Evolutionary conservation across 2,888 invertebrate species (phyloP).

Genomic region (Suillia variegata): DNA sequence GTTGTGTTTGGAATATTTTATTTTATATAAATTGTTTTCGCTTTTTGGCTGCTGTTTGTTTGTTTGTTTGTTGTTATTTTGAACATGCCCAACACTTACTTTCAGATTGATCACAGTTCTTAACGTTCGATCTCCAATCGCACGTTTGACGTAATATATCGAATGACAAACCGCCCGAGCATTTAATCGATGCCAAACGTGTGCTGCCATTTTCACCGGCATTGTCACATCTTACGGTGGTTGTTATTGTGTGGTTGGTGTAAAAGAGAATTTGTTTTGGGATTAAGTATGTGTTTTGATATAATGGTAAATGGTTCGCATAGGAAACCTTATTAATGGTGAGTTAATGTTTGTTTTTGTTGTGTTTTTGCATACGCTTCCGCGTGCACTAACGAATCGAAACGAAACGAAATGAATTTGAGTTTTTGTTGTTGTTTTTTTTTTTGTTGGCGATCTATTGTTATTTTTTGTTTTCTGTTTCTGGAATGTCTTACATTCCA

Average conservation of each 20-base stretch:
- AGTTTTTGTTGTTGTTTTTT: too few relatives aligned
- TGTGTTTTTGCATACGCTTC: too few relatives aligned
- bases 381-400: too few relatives aligned
- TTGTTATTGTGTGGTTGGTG: conserved; percentile 23
- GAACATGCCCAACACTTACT: too few relatives aligned
- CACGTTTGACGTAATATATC: conserved; percentile 94
- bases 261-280: too few relatives aligned
- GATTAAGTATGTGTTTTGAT: conserved; percentile 14
- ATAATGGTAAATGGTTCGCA: conserved; percentile 21
- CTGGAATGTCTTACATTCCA: neutral
- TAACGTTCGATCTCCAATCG: conserved; percentile 96
- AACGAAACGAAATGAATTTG: too few relatives aligned
- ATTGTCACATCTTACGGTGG: conserved; percentile 89
- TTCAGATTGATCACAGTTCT: conserved; percentile 91
- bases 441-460: too few relatives aligned
- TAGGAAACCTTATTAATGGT: conserved; percentile 21
- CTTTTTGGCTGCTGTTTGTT: too few relatives aligned
- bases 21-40: too few relatives aligned
- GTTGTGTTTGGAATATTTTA: neutral
- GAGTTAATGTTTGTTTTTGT: too few relatives aligned
- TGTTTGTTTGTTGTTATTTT: too few relatives aligned
- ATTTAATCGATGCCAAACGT: conserved; percentile 86
- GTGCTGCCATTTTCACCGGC: conserved; percentile 85
- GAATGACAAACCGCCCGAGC: conserved; percentile 89
- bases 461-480: too few relatives aligned